phyloP scores from a whole-genome alignment of 2,797 vertebrate genomes.

The Parotocinclus haroldoi region DNA sequence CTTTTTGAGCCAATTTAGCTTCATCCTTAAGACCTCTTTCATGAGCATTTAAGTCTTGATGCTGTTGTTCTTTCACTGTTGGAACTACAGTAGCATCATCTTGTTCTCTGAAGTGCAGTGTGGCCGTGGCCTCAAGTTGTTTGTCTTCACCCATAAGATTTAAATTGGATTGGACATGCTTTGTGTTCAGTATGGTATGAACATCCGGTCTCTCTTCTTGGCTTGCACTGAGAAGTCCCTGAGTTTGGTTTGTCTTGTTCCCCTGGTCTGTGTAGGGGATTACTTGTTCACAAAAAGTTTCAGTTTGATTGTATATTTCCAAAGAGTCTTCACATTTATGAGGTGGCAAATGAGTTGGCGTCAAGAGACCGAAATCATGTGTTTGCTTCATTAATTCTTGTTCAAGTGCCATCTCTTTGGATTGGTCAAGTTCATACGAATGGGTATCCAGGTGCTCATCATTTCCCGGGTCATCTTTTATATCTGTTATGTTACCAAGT shows the following conservation, averaged over 20 bases:
- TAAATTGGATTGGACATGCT: constrained; percentile 4
- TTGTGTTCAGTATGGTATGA: constrained; percentile 3
- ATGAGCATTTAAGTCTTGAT: not conserved
- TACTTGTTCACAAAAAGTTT: no score
- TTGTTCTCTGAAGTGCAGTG: constrained; percentile 4
- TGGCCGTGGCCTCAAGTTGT: no score
- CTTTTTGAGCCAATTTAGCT: not conserved
- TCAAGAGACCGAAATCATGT: no score
- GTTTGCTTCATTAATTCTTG: not conserved
- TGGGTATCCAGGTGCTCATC: not conserved
- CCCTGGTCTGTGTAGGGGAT: constrained; percentile 16
- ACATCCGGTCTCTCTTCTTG: constrained; percentile 11
- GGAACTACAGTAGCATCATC: not conserved
- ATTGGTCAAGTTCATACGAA: constrained; percentile 2
- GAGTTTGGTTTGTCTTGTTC: constrained; percentile 27
- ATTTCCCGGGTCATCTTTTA: no score
- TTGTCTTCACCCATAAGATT: not conserved
- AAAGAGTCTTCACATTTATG: no score
- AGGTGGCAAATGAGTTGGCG: no score
- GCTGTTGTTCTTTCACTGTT: constrained; percentile 5
- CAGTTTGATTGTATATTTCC: no score
- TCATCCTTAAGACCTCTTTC: not conserved
- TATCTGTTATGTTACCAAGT: no score
- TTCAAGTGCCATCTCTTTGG: not conserved
- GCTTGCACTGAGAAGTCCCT: constrained; percentile 14